Evolutionary conservation across 2,888 invertebrate genomes (phyloP).

Genomic region (Euproctis similis): DNA sequence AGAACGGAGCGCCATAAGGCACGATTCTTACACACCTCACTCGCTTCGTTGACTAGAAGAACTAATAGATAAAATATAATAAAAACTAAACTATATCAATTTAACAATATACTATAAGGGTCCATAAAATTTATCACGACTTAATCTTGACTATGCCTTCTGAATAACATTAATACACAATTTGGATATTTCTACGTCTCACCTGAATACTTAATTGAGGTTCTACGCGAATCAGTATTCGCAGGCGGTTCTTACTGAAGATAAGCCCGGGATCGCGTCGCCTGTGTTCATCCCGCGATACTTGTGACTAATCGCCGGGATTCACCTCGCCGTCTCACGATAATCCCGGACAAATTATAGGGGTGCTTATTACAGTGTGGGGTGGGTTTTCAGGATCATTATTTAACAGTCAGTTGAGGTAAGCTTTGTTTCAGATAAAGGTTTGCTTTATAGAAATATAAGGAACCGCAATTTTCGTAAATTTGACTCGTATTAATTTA

Average conservation of each 20-base stretch:
- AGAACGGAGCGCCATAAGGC: too few relatives aligned
- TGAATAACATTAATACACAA: conserved; percentile 48
- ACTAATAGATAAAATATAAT: too few relatives aligned
- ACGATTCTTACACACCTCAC: too few relatives aligned
- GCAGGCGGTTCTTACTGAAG: conserved; percentile 38
- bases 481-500: too few relatives aligned
- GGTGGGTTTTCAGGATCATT: conserved; percentile 54
- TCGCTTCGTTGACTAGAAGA: too few relatives aligned
- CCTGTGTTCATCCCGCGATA: conserved; percentile 45
- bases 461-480: too few relatives aligned
- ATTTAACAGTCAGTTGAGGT: conserved; percentile 56
- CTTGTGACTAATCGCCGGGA: conserved; percentile 73
- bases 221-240: conserved; percentile 65
- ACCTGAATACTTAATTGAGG: conserved; percentile 63
- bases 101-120: too few relatives aligned
- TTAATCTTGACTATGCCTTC: conserved; percentile 6
- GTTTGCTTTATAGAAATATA: conserved; percentile 23
- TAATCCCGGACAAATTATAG: conserved; percentile 71
- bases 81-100: too few relatives aligned
- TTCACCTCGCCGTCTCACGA: conserved; percentile 63
- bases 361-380: conserved; percentile 54
- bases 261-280: conserved; percentile 39
- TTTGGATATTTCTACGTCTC: conserved; percentile 59
- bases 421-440: conserved; percentile 23
- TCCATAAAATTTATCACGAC: too few relatives aligned